These are phyloP conservation scores for Cardinalis cardinalis DNA, from an alignment of 2,113 vertebrate species.

Conservation along the genomic window DNA sequence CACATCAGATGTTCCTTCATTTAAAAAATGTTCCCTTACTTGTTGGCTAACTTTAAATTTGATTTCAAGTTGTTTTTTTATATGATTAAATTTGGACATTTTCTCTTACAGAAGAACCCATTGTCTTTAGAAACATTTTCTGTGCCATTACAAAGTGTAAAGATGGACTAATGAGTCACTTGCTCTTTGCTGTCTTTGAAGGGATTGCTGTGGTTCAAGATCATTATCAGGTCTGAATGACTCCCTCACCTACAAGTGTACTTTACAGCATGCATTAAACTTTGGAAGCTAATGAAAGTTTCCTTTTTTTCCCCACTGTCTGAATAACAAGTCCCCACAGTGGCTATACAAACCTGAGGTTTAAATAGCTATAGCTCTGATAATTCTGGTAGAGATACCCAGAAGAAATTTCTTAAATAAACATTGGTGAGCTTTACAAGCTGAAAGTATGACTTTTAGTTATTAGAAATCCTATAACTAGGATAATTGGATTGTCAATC, in stretches of 20 bases:
- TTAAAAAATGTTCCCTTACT: neutral
- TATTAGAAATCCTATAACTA: neutral
- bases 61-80: neutral
- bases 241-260: neutral
- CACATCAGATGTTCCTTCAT: neutral
- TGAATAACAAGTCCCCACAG: neutral
- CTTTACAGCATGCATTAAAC: neutral
- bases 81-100: neutral
- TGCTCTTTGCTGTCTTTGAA: constrained; percentile 28
- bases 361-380: neutral
- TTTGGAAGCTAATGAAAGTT: neutral
- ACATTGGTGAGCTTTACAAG: neutral
- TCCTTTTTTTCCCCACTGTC: neutral
- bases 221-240: constrained; percentile 62
- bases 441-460: neutral
- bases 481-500: neutral
- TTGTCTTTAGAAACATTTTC: neutral
- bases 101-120: constrained; percentile 48
- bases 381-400: neutral
- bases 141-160: constrained; percentile 39
- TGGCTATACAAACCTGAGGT: neutral
- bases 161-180: neutral
- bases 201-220: neutral
- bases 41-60: neutral
- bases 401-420: neutral